A percentile compares a stretch with the other conserved stretches of the same genome.
Conservation (phyloP, 2,888 invertebrate genomes). For the Drosophila antonietae region DNA sequence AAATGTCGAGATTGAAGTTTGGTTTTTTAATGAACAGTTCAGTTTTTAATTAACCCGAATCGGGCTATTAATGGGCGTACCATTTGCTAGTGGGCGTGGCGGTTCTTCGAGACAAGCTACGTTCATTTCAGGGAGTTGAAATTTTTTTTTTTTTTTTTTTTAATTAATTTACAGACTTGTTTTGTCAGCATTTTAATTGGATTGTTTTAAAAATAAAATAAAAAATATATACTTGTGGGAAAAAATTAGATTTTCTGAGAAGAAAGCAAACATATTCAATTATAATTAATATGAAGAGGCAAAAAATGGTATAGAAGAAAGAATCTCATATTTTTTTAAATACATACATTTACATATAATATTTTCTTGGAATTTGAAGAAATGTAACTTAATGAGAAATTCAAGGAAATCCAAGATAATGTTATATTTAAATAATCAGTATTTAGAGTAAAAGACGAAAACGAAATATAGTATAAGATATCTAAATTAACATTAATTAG, state of each 20-base stretch:
- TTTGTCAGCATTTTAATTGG: neutral
- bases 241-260: neutral
- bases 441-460: too few species aligned
- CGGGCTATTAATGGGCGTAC: conserved; percentile 32
- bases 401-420: neutral
- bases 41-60: conserved; percentile 29
- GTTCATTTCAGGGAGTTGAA: neutral
- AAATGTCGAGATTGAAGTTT: conserved; percentile 20
- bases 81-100: conserved; percentile 2
- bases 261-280: too few species aligned
- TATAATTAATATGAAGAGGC: too few species aligned
- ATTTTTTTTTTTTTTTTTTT: neutral
- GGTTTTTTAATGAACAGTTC: conserved; percentile 34
- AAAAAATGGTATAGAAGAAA: too few species aligned
- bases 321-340: too few species aligned
- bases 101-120: neutral
- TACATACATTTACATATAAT: too few species aligned
- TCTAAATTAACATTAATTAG: neutral
- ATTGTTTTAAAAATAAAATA: neutral
- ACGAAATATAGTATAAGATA: neutral
- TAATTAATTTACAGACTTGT: neutral
- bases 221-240: neutral
- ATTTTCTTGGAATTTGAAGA: neutral
- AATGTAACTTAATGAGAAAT: neutral
- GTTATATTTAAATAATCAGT: too few species aligned